Evolutionary conservation across 1,140 invertebrate species (phyloP).

Genomic region (Neomicropteryx cornuta): DNA sequence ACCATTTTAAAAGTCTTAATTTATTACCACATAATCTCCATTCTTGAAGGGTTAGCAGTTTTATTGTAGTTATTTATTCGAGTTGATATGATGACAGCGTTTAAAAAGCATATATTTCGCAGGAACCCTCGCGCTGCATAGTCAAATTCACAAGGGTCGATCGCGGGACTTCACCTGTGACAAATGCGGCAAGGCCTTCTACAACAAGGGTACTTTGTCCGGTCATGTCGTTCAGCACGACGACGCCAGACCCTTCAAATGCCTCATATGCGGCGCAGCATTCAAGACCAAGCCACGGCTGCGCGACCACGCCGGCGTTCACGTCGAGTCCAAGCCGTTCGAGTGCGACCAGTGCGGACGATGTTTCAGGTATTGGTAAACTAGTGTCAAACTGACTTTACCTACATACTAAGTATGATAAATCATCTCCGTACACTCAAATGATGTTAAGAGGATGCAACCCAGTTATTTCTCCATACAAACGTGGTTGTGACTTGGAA

Average conservation of each 20-base stretch:
- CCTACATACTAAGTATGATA: too few relatives aligned
- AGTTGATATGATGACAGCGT: too few relatives aligned
- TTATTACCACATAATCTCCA: too few relatives aligned
- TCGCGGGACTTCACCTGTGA: conserved; percentile 28
- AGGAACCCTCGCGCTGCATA: conserved; percentile 22
- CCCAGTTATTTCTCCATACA: too few relatives aligned
- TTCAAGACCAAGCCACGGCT: conserved; percentile 24
- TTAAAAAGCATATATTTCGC: too few relatives aligned
- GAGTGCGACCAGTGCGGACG: conserved; percentile 63
- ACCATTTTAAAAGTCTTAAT: too few relatives aligned
- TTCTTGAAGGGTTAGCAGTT: too few relatives aligned
- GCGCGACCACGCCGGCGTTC: conserved; percentile 46
- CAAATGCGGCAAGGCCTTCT: conserved; percentile 30
- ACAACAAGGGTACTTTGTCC: conserved; percentile 23
- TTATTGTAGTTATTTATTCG: too few relatives aligned
- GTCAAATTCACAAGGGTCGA: conserved; percentile 25
- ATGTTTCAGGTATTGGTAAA: conserved; percentile 50
- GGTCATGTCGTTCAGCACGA: conserved; percentile 52
- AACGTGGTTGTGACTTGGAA: too few relatives aligned
- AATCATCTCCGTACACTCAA: too few relatives aligned
- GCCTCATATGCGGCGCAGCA: conserved; percentile 57
- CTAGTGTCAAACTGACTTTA: too few relatives aligned
- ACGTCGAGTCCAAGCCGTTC: conserved; percentile 61
- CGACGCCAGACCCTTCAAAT: conserved; percentile 62
- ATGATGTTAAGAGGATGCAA: too few relatives aligned